Conservation (phyloP, 2,888 invertebrate genomes). For the Danaus chrysippus region DNA sequence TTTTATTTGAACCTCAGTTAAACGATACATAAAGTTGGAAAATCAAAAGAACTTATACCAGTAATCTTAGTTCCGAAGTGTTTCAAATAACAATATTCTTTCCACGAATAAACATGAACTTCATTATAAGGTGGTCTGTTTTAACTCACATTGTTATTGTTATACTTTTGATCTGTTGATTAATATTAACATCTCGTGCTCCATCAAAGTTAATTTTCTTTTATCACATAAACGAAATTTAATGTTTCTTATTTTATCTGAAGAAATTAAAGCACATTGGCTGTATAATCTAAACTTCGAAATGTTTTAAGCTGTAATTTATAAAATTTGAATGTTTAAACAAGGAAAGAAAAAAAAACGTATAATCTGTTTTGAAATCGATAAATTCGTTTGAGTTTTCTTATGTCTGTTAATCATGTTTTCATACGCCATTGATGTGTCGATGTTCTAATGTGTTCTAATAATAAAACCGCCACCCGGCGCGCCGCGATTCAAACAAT, state of each 20-base stretch:
- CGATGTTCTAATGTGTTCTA: conserved; percentile 42
- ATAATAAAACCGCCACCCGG: conserved; percentile 40
- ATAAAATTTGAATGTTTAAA: too few species aligned
- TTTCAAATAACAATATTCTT: background rate
- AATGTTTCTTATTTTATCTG: background rate
- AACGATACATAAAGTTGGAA: too few species aligned
- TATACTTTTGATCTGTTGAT: conserved; percentile 7
- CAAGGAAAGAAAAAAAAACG: too few species aligned
- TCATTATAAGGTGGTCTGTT: background rate
- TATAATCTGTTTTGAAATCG: background rate
- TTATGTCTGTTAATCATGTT: conserved; percentile 1
- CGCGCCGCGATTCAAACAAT: conserved; percentile 27
- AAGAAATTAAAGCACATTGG: too few species aligned
- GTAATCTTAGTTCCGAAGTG: background rate
- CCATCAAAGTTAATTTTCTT: background rate
- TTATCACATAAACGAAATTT: background rate
- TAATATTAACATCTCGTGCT: conserved; percentile 1
- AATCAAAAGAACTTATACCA: background rate
- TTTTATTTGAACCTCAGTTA: too few species aligned
- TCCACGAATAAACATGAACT: conserved; percentile 5
- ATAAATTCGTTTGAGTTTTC: background rate
- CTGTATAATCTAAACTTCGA: too few species aligned
- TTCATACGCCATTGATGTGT: conserved; percentile 24
- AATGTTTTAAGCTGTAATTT: too few species aligned
- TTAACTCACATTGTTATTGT: conserved; percentile 3